These are phyloP conservation scores for Rhadinocentrus ornatus DNA, from an alignment of 2,797 vertebrate genomes.

Conservation along the genomic window DNA sequence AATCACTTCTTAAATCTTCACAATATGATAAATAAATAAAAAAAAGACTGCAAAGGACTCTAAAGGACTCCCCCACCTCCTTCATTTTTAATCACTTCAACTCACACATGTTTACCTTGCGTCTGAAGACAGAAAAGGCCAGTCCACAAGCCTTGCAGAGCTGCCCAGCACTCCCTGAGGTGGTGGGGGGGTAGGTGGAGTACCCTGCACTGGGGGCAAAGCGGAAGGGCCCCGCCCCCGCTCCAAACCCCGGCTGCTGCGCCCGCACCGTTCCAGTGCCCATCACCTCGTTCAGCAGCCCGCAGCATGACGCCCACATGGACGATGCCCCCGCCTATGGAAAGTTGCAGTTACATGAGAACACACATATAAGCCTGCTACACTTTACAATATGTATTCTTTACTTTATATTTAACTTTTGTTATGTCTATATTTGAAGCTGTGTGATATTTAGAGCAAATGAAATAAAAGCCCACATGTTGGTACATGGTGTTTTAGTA, in stretches of 20 bases:
- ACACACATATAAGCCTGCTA: not conserved
- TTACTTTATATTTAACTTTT: not conserved
- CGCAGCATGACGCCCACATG: constrained; percentile 99
- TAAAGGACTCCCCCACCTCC: not conserved
- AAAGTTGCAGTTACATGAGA: not conserved
- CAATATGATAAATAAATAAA: constrained; percentile 35
- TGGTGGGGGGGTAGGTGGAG: constrained; percentile 87
- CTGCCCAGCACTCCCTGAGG: constrained; percentile 84
- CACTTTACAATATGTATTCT: not conserved
- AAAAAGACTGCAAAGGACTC: constrained; percentile 38
- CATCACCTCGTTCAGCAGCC: constrained; percentile 98
- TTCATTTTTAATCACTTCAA: not conserved
- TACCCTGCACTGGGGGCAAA: constrained; percentile 91
- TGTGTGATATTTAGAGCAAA: not conserved
- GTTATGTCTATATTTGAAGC: not conserved
- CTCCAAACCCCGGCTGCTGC: constrained; percentile 91
- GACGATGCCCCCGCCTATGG: constrained; percentile 93
- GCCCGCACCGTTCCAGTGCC: constrained; percentile 94
- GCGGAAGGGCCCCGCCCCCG: constrained; percentile 91
- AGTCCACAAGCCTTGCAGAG: constrained; percentile 96
- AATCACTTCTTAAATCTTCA: constrained; percentile 31
- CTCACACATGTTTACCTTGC: constrained; percentile 84
- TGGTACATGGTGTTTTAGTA: not conserved
- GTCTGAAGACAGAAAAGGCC: constrained; percentile 95
- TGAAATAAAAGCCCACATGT: not conserved